phyloP scores from a whole-genome alignment of 1,140 invertebrate genomes.

The Monochamus saltuarius region DNA sequence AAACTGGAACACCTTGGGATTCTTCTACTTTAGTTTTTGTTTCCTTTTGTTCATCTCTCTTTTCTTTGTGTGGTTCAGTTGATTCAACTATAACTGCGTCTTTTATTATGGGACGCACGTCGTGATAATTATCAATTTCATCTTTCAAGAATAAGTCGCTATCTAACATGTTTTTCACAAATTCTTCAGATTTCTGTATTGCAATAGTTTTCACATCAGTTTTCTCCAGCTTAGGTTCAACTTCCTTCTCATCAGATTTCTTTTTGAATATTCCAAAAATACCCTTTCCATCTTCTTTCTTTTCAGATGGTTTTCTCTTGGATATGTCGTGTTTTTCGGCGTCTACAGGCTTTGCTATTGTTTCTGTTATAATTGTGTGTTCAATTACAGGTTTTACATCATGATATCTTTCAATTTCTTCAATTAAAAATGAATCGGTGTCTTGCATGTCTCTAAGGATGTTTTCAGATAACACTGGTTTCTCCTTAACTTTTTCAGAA shows the following conservation, averaged over 20 bases:
- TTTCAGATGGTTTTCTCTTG: constrained; percentile 7
- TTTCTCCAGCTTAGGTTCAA: constrained; percentile 16
- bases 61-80: too few relatives aligned
- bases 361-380: neutral
- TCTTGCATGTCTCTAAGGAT: constrained; percentile 28
- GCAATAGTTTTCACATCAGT: constrained; percentile 16
- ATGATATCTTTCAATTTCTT: constrained; percentile 24
- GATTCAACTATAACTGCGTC: neutral
- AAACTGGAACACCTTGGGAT: too few relatives aligned
- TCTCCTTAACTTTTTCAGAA: constrained; percentile 15
- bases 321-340: constrained; percentile 1
- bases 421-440: constrained; percentile 22
- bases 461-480: constrained; percentile 25
- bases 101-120: constrained; percentile 15
- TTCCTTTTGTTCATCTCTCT: too few relatives aligned
- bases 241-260: constrained; percentile 16
- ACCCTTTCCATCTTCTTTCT: constrained; percentile 3
- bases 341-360: neutral
- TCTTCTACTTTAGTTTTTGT: too few relatives aligned
- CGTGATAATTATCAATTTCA: constrained; percentile 29
- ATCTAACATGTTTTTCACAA: constrained; percentile 16
- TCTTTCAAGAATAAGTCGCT: constrained; percentile 22
- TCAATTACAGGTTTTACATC: constrained; percentile 22
- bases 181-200: constrained; percentile 7
- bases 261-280: constrained; percentile 13